A percentile compares a stretch with the other conserved stretches of the same genome.
Evolutionary conservation across 2,797 vertebrate genomes (phyloP).

Genomic region (Phoxinus dragarum): DNA sequence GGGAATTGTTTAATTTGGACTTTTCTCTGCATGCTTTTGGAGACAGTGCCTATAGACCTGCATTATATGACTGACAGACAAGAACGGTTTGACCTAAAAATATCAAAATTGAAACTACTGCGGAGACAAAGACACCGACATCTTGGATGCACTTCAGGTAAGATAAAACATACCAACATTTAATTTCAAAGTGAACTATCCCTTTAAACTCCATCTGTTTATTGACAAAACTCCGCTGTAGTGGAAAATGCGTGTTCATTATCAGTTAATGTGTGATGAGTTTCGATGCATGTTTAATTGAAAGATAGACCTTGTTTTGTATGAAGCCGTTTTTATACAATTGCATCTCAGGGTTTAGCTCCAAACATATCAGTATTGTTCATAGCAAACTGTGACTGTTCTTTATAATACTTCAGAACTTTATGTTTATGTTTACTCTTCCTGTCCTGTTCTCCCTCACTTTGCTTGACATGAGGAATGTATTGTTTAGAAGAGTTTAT

Average conservation of each 20-base stretch:
- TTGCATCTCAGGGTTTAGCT: slow-evolving; percentile 27
- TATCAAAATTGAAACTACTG: no score
- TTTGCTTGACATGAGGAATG: slow-evolving; percentile 6
- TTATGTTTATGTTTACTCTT: background rate
- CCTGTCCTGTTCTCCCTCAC: background rate
- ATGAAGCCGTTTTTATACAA: slow-evolving; percentile 1
- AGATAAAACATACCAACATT: no score
- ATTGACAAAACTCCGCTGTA: background rate
- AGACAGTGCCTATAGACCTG: no score
- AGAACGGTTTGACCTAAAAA: no score
- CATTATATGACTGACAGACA: no score
- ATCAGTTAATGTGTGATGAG: background rate
- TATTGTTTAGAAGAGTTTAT: background rate
- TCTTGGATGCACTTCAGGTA: no score
- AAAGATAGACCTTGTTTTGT: slow-evolving; percentile 11
- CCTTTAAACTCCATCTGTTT: background rate
- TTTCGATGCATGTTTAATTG: background rate
- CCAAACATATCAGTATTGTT: slow-evolving; percentile 15
- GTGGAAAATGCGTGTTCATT: background rate
- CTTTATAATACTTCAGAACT: background rate
- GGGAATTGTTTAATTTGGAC: no score
- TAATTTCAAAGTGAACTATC: no score
- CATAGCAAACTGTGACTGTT: slow-evolving; percentile 1
- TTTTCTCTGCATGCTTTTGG: no score
- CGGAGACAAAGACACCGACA: no score